phyloP scores from a whole-genome alignment of 2,113 vertebrate genomes.

The Aythya baeri region DNA sequence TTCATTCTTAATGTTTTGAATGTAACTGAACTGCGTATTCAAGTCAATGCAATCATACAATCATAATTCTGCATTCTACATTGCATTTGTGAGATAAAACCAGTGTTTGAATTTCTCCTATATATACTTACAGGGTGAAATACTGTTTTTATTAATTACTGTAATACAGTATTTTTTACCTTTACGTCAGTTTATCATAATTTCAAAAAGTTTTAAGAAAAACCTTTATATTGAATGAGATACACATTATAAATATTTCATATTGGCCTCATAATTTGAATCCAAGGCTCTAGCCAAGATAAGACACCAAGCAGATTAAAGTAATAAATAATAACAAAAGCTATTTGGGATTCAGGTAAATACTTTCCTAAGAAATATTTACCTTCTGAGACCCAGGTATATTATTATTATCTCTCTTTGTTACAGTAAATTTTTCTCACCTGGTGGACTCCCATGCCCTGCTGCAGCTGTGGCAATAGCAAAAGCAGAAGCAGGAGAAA shows the following conservation, averaged over 20 bases:
- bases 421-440: conserved; percentile 66
- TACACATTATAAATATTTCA: neutral
- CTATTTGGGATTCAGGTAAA: neutral
- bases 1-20: too few relatives aligned
- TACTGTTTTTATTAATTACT: neutral
- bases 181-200: neutral
- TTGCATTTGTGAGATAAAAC: neutral
- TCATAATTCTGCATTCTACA: neutral
- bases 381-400: neutral
- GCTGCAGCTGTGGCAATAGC: conserved; percentile 98
- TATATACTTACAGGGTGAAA: neutral
- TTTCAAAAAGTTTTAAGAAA: neutral
- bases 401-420: neutral
- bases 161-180: neutral
- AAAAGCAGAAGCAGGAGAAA: conserved; percentile 96
- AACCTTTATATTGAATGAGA: neutral
- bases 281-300: neutral
- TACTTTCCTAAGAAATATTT: neutral
- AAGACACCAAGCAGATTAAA: neutral
- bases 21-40: neutral
- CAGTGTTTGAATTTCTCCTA: neutral
- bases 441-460: conserved; percentile 91
- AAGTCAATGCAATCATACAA: neutral
- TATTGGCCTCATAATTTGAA: neutral
- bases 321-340: neutral